Evolutionary conservation across 2,113 vertebrate genomes (phyloP).

Genomic region (Struthio camelus): DNA sequence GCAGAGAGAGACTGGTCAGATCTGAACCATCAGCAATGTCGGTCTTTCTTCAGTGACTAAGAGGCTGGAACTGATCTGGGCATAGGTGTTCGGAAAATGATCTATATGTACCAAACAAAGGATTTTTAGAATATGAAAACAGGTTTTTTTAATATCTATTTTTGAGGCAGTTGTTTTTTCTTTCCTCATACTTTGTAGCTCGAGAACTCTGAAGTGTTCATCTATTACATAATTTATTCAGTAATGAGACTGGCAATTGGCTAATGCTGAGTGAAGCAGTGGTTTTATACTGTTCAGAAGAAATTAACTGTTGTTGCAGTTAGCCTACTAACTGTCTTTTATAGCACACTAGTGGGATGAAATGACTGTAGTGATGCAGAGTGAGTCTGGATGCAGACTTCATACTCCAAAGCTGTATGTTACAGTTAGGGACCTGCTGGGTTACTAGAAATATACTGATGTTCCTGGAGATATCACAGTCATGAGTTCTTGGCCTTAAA

Average conservation of each 20-base stretch:
- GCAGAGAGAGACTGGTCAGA: background rate
- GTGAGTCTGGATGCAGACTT: background rate
- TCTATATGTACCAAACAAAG: background rate
- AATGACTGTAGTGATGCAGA: background rate
- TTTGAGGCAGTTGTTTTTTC: background rate
- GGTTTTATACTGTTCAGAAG: background rate
- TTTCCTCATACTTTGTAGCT: background rate
- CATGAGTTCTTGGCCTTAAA: background rate
- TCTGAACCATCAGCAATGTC: background rate
- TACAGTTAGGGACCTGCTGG: background rate
- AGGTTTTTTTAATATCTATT: background rate
- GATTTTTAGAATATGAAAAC: background rate
- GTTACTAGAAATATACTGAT: background rate
- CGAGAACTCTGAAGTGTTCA: background rate
- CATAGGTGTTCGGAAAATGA: background rate
- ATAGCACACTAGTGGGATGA: background rate
- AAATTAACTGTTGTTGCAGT: background rate
- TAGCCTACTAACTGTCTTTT: background rate
- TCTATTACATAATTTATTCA: background rate
- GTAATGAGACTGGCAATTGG: background rate
- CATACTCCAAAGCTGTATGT: background rate
- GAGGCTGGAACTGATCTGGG: background rate
- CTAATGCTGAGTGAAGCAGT: background rate
- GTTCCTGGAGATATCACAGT: background rate
- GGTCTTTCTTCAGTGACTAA: background rate